Percentiles rank a stretch among this genome's conserved stretches.
Evolutionary conservation across 2,888 invertebrate species (phyloP).

Genomic region (Dicyrtomina minuta): DNA sequence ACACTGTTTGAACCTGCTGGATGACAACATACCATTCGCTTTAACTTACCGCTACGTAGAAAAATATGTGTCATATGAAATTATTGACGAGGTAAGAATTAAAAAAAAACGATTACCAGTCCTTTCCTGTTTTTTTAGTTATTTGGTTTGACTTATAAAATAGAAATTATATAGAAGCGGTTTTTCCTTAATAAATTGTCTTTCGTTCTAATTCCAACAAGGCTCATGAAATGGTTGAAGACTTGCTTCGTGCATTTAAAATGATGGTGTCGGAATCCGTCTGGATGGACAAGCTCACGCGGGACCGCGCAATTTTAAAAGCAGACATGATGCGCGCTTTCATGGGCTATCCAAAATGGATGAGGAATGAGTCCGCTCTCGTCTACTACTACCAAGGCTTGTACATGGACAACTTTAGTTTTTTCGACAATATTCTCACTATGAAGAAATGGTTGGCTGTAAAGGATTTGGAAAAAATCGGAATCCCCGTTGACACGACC

Average conservation of each 20-base stretch:
- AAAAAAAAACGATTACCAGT: too few relatives aligned
- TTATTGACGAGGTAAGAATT: constrained; percentile 48
- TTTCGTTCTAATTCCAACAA: too few relatives aligned
- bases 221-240: constrained; percentile 74
- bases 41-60: constrained; percentile 50
- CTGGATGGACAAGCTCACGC: constrained; percentile 79
- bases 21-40: constrained; percentile 48
- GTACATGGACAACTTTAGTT: constrained; percentile 43
- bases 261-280: constrained; percentile 67
- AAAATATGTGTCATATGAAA: constrained; percentile 43
- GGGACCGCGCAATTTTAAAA: constrained; percentile 68
- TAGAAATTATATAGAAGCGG: too few relatives aligned
- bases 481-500: constrained; percentile 43
- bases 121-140: too few relatives aligned
- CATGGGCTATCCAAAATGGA: constrained; percentile 81
- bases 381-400: constrained; percentile 69
- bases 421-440: constrained; percentile 48
- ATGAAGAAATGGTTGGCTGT: constrained; percentile 48
- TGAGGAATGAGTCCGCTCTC: constrained; percentile 63
- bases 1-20: constrained; percentile 49
- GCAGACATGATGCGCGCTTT: constrained; percentile 70
- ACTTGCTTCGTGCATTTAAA: constrained; percentile 73
- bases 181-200: too few relatives aligned
- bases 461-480: constrained; percentile 37
- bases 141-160: too few relatives aligned